Conservation (phyloP, 2,113 vertebrate genomes). For the Coracopsis vasa region DNA sequence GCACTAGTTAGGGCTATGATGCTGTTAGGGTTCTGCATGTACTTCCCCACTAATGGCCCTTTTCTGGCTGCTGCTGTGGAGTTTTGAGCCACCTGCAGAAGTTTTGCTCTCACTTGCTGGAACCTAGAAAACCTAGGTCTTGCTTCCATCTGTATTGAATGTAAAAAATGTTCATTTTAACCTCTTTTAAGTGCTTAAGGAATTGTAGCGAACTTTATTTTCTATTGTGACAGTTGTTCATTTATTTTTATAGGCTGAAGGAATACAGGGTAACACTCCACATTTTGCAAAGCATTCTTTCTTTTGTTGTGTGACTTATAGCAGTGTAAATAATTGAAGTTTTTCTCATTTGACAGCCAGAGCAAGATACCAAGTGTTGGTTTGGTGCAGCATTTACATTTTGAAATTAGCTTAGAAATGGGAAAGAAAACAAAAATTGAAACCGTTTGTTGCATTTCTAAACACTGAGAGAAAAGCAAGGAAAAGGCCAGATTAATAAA, state of each 20-base stretch:
- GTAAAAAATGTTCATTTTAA: neutral
- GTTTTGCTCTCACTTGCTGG: fast-evolving
- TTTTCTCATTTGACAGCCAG: slow-evolving; percentile 23
- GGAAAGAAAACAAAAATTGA: neutral
- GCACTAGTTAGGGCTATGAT: neutral
- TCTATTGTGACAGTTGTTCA: neutral
- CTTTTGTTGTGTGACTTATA: slow-evolving; percentile 20
- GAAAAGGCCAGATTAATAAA: neutral
- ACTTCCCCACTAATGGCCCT: neutral
- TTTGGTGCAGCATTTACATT: neutral
- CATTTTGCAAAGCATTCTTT: neutral
- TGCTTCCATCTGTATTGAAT: neutral
- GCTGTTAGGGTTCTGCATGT: neutral
- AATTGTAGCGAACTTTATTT: neutral
- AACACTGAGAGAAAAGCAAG: neutral
- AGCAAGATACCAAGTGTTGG: slow-evolving; percentile 11
- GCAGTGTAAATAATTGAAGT: slow-evolving; percentile 19
- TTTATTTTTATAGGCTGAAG: neutral
- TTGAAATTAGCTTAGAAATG: slow-evolving; percentile 2
- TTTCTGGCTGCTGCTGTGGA: neutral
- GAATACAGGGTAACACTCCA: neutral
- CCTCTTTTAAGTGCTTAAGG: neutral
- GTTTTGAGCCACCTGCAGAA: neutral
- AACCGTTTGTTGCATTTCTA: neutral
- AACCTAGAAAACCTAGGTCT: neutral